These are phyloP conservation scores for Pogonomyrmex barbatus DNA, from an alignment of 1,140 invertebrate genomes.

Conservation along the genomic window DNA sequence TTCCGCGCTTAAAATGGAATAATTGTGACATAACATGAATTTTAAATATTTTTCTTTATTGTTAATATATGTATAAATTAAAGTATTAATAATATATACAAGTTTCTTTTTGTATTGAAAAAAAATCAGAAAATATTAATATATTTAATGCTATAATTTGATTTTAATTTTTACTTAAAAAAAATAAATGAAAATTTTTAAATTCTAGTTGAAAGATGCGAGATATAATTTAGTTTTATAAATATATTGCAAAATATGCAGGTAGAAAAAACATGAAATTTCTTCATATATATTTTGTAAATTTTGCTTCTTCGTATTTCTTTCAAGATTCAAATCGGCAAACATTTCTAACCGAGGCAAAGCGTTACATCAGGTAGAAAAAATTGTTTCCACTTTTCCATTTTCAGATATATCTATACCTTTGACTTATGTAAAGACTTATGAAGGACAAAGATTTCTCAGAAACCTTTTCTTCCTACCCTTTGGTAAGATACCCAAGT, in stretches of 20 bases:
- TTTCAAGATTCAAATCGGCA: background rate
- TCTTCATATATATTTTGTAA: background rate
- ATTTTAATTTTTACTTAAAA: background rate
- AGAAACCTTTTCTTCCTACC: background rate
- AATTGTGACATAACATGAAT: background rate
- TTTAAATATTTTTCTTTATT: constrained; percentile 4
- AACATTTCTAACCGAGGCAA: background rate
- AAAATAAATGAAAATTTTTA: background rate
- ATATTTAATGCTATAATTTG: background rate
- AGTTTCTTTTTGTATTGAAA: background rate
- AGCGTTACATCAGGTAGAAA: background rate
- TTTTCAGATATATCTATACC: background rate
- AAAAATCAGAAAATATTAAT: background rate
- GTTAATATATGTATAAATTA: no score
- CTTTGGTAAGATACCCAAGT: no score
- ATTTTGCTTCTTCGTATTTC: background rate
- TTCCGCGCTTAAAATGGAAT: background rate
- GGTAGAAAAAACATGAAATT: background rate
- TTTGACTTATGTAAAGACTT: background rate
- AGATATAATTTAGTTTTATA: background rate
- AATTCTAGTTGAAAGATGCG: background rate
- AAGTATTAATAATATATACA: background rate
- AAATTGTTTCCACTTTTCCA: background rate
- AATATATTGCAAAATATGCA: background rate
- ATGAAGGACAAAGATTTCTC: background rate